These are phyloP conservation scores for Orthosia incerta DNA, from an alignment of 2,888 invertebrate genomes.

Conservation along the genomic window DNA sequence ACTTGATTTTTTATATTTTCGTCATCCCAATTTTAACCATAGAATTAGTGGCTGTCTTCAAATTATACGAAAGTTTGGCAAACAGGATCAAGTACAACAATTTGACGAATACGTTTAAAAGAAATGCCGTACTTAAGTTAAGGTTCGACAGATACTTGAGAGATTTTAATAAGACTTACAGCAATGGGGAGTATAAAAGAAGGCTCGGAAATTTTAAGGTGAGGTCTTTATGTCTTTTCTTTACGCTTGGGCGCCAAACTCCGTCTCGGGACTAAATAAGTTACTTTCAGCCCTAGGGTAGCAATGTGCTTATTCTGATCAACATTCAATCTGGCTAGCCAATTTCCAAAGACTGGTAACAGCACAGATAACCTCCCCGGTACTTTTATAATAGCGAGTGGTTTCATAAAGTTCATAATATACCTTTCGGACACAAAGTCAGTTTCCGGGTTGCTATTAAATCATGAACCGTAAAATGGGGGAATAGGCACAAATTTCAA, in stretches of 20 bases:
- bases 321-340: too few species aligned
- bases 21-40: neutral
- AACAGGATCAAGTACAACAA: neutral
- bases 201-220: slow-evolving; percentile 72
- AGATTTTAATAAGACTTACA: slow-evolving; percentile 68
- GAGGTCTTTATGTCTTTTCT: slow-evolving; percentile 39
- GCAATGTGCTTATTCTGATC: too few species aligned
- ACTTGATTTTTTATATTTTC: neutral
- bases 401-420: too few species aligned
- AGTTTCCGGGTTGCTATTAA: too few species aligned
- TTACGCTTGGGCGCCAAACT: too few species aligned
- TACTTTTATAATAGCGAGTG: neutral
- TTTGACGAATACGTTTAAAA: neutral
- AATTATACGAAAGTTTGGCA: neutral
- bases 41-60: neutral
- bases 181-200: slow-evolving; percentile 54
- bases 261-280: too few species aligned
- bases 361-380: too few species aligned
- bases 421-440: too few species aligned
- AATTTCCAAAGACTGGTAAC: too few species aligned
- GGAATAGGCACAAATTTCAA: too few species aligned
- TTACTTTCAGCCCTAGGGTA: too few species aligned
- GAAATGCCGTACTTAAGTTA: neutral
- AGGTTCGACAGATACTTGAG: slow-evolving; percentile 64
- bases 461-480: too few species aligned